These are phyloP conservation scores for Yponomeuta sedellus DNA, from an alignment of 2,888 invertebrate genomes.

Conservation along the genomic window DNA sequence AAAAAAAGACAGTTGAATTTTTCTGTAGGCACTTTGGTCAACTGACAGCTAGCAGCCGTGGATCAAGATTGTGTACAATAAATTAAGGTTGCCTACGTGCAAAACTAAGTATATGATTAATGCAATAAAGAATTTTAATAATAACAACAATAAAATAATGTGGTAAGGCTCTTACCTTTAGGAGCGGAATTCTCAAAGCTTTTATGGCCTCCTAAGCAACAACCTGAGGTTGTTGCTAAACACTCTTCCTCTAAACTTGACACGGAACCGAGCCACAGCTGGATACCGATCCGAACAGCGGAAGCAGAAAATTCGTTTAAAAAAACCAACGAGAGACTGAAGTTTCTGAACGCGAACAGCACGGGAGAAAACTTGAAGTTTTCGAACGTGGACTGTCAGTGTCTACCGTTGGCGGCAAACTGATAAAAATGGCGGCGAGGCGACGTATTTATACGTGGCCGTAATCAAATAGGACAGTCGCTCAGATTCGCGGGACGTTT, in stretches of 20 bases:
- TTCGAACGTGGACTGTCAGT: conserved; percentile 29
- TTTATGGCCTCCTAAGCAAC: conserved; percentile 68
- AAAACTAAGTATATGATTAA: too few relatives aligned
- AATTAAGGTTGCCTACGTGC: too few relatives aligned
- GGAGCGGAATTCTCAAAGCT: conserved; percentile 80
- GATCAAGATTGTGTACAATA: neutral
- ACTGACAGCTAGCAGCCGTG: too few relatives aligned
- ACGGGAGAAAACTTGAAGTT: neutral
- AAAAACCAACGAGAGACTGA: conserved; percentile 18
- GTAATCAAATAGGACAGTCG: conserved; percentile 42
- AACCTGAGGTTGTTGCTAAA: conserved; percentile 73
- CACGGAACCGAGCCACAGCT: conserved; percentile 14
- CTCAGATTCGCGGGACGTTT: conserved; percentile 35
- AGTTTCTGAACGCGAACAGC: conserved; percentile 25
- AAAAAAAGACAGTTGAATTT: too few relatives aligned
- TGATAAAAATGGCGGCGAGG: conserved; percentile 36
- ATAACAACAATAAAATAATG: too few relatives aligned
- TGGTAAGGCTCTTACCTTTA: conserved; percentile 55
- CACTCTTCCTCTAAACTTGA: conserved; percentile 19
- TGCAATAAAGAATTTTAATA: too few relatives aligned
- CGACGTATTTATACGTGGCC: conserved; percentile 44
- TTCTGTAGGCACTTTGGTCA: too few relatives aligned
- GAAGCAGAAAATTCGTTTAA: conserved; percentile 19
- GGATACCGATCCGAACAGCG: conserved; percentile 1
- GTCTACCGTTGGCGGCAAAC: conserved; percentile 40